Percentiles rank a stretch among this genome's conserved stretches.
These are phyloP conservation scores for Amniataba percoides DNA, from an alignment of 2,797 vertebrate species.

Conservation along the genomic window DNA sequence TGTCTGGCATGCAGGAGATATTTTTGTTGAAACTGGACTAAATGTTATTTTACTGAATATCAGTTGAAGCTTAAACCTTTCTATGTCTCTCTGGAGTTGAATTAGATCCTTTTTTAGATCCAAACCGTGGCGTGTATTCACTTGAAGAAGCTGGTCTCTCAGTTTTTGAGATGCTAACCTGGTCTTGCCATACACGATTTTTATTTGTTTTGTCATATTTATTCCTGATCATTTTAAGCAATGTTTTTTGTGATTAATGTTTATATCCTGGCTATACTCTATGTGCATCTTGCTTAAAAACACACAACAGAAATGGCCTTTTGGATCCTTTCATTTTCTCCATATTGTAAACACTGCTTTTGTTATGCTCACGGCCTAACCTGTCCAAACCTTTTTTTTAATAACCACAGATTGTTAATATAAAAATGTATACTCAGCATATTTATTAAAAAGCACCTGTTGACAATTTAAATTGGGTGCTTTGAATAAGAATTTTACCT, in stretches of 20 bases:
- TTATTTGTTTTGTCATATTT: neutral
- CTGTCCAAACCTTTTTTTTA: neutral
- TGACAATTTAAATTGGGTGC: neutral
- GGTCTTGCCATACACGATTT: neutral
- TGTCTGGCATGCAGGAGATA: neutral
- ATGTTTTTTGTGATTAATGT: neutral
- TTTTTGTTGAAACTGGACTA: slow-evolving; percentile 3
- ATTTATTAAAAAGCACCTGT: slow-evolving; percentile 12
- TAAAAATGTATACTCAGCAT: neutral
- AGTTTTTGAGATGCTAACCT: neutral
- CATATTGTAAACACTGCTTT: slow-evolving; percentile 3
- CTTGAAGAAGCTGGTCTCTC: neutral
- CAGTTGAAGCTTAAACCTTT: neutral
- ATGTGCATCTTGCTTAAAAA: neutral
- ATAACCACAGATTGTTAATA: neutral
- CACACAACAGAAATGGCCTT: neutral
- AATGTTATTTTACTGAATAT: neutral
- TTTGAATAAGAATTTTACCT: neutral
- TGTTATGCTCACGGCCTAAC: neutral
- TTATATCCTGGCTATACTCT: neutral
- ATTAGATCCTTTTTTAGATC: neutral
- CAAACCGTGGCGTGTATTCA: neutral
- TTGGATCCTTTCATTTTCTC: slow-evolving; percentile 9
- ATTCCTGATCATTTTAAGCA: neutral
- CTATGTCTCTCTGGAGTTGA: neutral